These are phyloP conservation scores for Falco concolor DNA, from an alignment of 2,797 vertebrate genomes.

Conservation along the genomic window DNA sequence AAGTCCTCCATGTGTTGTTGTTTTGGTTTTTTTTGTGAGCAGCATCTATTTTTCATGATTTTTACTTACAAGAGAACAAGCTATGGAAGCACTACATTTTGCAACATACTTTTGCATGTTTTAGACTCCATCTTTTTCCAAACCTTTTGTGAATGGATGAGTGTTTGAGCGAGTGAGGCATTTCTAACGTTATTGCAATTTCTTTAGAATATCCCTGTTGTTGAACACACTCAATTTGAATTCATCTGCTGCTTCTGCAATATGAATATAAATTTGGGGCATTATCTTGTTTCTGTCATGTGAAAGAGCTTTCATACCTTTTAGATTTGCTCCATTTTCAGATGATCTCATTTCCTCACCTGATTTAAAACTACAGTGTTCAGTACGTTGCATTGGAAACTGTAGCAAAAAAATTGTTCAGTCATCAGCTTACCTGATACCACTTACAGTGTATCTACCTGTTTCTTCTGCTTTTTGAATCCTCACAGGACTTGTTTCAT, in stretches of 20 bases:
- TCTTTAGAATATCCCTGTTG: background rate
- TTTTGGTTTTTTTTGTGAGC: background rate
- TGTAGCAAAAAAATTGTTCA: background rate
- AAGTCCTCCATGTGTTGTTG: background rate
- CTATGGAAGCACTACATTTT: background rate
- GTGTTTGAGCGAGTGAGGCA: background rate
- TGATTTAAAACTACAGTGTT: background rate
- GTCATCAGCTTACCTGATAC: background rate
- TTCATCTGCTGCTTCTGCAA: background rate
- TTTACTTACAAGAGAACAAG: background rate
- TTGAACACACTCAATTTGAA: background rate
- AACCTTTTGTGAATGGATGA: background rate
- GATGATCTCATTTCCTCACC: background rate
- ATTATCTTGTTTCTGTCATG: background rate
- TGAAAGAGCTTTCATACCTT: background rate
- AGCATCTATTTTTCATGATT: background rate
- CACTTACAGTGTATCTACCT: rapidly evolving
- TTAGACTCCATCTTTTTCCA: background rate
- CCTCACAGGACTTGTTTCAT: background rate
- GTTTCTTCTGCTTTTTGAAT: background rate
- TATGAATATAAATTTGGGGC: background rate
- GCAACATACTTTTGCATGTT: background rate
- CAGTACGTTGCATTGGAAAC: background rate
- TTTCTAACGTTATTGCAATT: background rate
- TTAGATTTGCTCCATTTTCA: background rate